These are phyloP conservation scores for Ophioninae sp. DNA, from an alignment of 2,888 invertebrate genomes.

Conservation along the genomic window DNA sequence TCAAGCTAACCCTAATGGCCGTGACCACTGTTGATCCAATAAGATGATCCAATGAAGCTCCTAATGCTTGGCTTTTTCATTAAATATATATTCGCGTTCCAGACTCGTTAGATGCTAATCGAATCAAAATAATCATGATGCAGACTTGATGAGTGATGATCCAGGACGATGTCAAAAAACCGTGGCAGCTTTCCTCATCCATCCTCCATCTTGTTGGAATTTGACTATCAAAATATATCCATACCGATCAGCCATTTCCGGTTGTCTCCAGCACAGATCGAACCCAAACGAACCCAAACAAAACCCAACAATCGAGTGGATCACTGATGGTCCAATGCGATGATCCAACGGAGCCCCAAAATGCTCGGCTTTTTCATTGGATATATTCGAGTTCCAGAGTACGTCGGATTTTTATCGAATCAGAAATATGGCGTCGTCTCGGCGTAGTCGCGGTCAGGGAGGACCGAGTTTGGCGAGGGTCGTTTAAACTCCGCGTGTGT, in stretches of 20 bases:
- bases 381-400: background rate
- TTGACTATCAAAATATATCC: background rate
- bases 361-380: background rate
- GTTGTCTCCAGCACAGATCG: too few relatives aligned
- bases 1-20: too few relatives aligned
- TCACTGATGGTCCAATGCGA: background rate
- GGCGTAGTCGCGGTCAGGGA: constrained; percentile 15
- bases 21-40: too few relatives aligned
- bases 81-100: too few relatives aligned
- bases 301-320: background rate
- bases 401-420: constrained; percentile 33
- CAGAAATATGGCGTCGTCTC: constrained; percentile 19
- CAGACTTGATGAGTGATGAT: too few relatives aligned
- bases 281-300: background rate
- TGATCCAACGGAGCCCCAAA: background rate
- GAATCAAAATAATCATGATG: too few relatives aligned
- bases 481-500: constrained; percentile 28
- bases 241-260: background rate
- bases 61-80: too few relatives aligned
- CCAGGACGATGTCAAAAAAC: background rate
- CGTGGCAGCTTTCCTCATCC: background rate
- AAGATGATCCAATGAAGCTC: too few relatives aligned
- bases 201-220: background rate
- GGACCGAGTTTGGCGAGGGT: constrained; percentile 20
- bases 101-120: too few relatives aligned